Evolutionary conservation across 2,797 vertebrate genomes (phyloP).

Genomic region (Sebastes cheni): DNA sequence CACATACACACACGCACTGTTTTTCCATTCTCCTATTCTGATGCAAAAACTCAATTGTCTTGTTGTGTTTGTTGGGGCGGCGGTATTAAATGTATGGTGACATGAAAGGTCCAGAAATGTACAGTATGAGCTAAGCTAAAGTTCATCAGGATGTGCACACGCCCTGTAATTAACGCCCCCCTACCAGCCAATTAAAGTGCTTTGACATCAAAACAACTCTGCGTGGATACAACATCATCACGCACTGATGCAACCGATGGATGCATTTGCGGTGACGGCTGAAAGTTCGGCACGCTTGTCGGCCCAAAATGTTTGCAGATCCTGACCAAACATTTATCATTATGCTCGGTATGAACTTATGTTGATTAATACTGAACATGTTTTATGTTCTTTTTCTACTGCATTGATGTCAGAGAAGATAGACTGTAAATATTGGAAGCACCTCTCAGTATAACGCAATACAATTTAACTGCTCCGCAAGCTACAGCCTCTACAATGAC

Average conservation of each 20-base stretch:
- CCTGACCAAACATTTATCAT: not conserved
- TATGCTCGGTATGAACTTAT: too few relatives aligned
- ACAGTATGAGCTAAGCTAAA: slow-evolving; percentile 12
- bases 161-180: slow-evolving; percentile 20
- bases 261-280: not conserved
- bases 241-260: not conserved
- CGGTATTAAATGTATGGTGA: not conserved
- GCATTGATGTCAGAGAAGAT: too few relatives aligned
- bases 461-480: too few relatives aligned
- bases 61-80: not conserved
- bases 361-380: too few relatives aligned
- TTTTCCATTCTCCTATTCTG: slow-evolving; percentile 2
- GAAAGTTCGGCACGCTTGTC: not conserved
- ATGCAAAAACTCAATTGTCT: slow-evolving; percentile 26
- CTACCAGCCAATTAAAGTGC: slow-evolving; percentile 22
- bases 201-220: slow-evolving; percentile 25
- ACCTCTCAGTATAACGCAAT: too few relatives aligned
- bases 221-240: slow-evolving; percentile 7
- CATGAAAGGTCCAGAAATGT: slow-evolving; percentile 19
- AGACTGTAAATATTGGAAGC: too few relatives aligned
- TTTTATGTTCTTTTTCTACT: too few relatives aligned
- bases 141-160: not conserved
- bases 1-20: not conserved
- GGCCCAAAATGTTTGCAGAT: not conserved
- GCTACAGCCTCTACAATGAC: too few relatives aligned